A percentile compares a stretch with the other conserved stretches of the same genome.
phyloP scores from a whole-genome alignment of 1,140 invertebrate genomes.

The Plectus sambesii region DNA sequence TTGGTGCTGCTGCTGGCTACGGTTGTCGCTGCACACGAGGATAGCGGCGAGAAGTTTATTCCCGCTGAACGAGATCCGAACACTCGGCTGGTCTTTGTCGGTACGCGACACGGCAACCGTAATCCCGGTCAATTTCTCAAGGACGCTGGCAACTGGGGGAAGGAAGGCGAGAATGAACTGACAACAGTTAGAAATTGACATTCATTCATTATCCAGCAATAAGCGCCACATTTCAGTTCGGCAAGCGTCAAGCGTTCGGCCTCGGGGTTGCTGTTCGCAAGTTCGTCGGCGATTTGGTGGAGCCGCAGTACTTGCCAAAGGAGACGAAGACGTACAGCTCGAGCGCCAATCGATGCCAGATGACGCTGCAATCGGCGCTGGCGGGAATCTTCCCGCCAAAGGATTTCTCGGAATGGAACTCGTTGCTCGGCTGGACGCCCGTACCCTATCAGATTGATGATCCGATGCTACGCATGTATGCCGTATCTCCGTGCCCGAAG shows the following conservation, averaged over 20 bases:
- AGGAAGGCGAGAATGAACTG: slow-evolving; percentile 24
- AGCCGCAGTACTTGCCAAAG: slow-evolving; percentile 18
- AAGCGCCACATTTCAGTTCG: slow-evolving; percentile 8
- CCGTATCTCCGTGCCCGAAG: slow-evolving; percentile 14
- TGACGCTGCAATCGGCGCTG: slow-evolving; percentile 28
- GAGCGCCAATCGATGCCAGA: slow-evolving; percentile 26
- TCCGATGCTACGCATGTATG: slow-evolving; percentile 27
- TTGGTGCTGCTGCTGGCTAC: no score
- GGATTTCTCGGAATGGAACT: slow-evolving; percentile 2
- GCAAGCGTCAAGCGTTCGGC: slow-evolving; percentile 26
- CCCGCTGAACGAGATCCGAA: no score
- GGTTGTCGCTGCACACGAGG: no score
- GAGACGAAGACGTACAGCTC: slow-evolving; percentile 24
- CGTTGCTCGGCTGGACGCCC: slow-evolving; percentile 23
- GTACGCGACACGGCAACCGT: slow-evolving; percentile 23
- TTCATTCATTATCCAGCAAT: slow-evolving; percentile 4
- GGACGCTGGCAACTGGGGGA: slow-evolving; percentile 22
- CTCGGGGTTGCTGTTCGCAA: slow-evolving; percentile 21
- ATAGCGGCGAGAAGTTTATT: no score
- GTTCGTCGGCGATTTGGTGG: slow-evolving; percentile 19
- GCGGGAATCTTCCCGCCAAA: slow-evolving; percentile 15
- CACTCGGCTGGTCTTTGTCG: slow-evolving; percentile 18
- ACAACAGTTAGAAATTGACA: slow-evolving; percentile 14
- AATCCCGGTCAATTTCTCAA: slow-evolving; percentile 27
- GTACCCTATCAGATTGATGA: slow-evolving; percentile 30